Evolutionary conservation across 2,113 vertebrate species (phyloP), one percentile per base, ranked within the genome.

Genomic region (Neopipo cinnamomea): DNA sequence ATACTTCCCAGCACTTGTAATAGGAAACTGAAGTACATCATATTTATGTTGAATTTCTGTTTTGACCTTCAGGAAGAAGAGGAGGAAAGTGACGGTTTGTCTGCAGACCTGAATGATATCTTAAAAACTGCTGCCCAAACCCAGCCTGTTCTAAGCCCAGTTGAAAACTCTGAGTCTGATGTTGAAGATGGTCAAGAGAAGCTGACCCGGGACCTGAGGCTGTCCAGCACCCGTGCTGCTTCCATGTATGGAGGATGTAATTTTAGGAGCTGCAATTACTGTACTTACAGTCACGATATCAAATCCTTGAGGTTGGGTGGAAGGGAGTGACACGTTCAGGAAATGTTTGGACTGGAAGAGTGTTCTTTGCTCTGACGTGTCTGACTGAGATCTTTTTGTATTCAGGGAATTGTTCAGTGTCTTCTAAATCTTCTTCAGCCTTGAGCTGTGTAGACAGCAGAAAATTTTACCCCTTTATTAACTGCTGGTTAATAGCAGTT

Each of bases 161-260:
- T 97, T 93, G 97, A 98, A 97, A 97, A 98, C 81, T 98, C 97
- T 47, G 97, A 98, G 91, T 96, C 98, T 96, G 97, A 98, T 98
- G 80, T 94, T 98, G 98, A 99, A 98, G 98, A 99, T 98, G 97
- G 98, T 98, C 92, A 99, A 30, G 99, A 99, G 93, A 99, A 98
- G 93, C 96, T 99, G 96, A 98, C 98, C 62, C 97, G 98, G 71
- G 99, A 99, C 96, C 98, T 99, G 44, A 97, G 99, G 58, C 98
- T 99, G 83, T 99, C 99, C 85, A 99, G 99, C 98, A 98, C 99
- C 78, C 98, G 99, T 35, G 98, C 99, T 87, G 99, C 99, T 37
- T 99, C 99, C 81, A 99, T 99, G 99, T 99, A 97, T 8, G 98
- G 16, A 8, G 67, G 46, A 35, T 50, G 55, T 42, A 27, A 5